Conservation (phyloP, 1,140 invertebrate genomes). For the Antheraea pernyi region DNA sequence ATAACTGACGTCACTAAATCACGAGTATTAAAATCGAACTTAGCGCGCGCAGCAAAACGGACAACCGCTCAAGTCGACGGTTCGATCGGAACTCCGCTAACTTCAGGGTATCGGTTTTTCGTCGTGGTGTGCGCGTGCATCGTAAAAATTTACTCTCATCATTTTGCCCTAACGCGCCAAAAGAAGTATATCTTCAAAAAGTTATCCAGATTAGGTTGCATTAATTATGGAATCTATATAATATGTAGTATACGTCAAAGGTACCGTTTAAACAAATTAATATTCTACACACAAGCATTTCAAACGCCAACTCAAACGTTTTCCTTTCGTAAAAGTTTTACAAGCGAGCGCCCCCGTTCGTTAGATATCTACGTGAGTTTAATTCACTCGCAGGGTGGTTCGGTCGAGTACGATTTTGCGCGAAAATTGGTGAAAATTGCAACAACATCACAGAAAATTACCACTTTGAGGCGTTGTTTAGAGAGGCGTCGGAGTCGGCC, state of each 20-base stretch:
- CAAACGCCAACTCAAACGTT: slow-evolving; percentile 73
- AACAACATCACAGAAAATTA: slow-evolving; percentile 73
- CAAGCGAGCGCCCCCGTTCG: slow-evolving; percentile 73
- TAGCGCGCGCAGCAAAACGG: too few species aligned
- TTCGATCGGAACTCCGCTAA: too few species aligned
- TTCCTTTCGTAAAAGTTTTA: slow-evolving; percentile 75
- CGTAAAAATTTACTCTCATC: too few species aligned
- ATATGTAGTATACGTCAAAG: slow-evolving; percentile 61
- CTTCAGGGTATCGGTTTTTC: too few species aligned
- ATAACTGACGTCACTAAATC: too few species aligned
- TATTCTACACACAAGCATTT: slow-evolving; percentile 76
- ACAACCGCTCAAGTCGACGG: too few species aligned
- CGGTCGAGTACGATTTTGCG: slow-evolving; percentile 57
- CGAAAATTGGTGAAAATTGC: slow-evolving; percentile 74
- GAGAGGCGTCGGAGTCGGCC: slow-evolving; percentile 30
- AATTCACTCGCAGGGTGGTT: slow-evolving; percentile 62
- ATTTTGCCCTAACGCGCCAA: too few species aligned
- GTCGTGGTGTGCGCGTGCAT: too few species aligned
- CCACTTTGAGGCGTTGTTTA: slow-evolving; percentile 68
- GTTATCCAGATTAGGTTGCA: slow-evolving; percentile 64
- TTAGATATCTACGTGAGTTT: slow-evolving; percentile 78
- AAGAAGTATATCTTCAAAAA: too few species aligned
- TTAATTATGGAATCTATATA: slow-evolving; percentile 70
- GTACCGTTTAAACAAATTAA: slow-evolving; percentile 77
- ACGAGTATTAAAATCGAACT: too few species aligned